A percentile compares a stretch with the other conserved stretches of the same genome.
Evolutionary conservation across 2,113 vertebrate species (phyloP).

Genomic region (Illadopsis cleaveri): DNA sequence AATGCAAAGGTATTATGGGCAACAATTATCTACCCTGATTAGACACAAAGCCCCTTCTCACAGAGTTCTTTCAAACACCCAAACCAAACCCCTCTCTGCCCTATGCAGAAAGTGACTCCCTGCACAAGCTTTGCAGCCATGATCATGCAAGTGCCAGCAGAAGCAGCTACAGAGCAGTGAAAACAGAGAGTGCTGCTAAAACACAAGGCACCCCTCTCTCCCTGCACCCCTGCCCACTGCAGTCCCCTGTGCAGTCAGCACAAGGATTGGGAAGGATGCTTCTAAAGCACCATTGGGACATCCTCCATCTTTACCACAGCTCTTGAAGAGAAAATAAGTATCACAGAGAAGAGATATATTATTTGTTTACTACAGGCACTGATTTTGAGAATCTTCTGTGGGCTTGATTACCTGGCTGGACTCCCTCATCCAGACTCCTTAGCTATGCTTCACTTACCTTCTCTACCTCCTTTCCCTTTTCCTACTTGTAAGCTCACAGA

Average conservation of each 20-base stretch:
- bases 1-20: background rate
- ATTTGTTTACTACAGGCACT: background rate
- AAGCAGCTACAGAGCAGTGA: background rate
- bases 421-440: background rate
- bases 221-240: background rate
- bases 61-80: background rate
- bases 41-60: background rate
- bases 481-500: background rate
- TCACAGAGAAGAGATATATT: background rate
- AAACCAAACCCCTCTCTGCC: background rate
- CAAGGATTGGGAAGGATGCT: background rate
- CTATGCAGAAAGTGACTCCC: background rate
- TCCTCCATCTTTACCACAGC: background rate
- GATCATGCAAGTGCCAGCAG: background rate
- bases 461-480: background rate
- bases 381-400: background rate
- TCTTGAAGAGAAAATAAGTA: background rate
- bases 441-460: background rate
- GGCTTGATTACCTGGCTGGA: background rate
- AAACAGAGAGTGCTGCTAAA: background rate
- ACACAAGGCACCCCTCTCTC: background rate
- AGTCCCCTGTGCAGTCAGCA: background rate
- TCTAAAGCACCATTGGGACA: background rate
- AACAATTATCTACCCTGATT: background rate
- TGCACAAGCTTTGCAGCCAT: background rate